phyloP scores from a whole-genome alignment of 2,797 vertebrate genomes.

The Leptodactylus fallax region DNA sequence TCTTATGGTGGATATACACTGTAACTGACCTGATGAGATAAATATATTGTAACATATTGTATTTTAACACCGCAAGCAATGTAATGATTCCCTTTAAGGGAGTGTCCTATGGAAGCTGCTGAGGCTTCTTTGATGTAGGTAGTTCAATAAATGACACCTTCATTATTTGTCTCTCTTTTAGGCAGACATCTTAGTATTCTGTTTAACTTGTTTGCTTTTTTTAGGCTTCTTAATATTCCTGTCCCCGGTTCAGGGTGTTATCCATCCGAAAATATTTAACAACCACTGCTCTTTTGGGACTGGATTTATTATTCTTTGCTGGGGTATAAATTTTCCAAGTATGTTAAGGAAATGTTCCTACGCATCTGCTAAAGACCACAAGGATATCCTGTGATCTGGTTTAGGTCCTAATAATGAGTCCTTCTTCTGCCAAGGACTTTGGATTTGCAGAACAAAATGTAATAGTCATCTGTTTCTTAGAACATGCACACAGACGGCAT shows the following conservation, averaged over 20 bases:
- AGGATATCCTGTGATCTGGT: constrained; percentile 33
- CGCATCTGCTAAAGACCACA: constrained; percentile 3
- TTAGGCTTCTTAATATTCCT: not conserved
- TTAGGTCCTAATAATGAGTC: not conserved
- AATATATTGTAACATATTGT: not conserved
- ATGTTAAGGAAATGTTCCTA: constrained; percentile 2
- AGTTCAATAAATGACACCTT: not conserved
- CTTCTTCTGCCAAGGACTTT: constrained; percentile 28
- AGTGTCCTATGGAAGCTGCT: no score
- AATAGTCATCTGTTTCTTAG: not conserved
- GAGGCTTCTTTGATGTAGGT: not conserved
- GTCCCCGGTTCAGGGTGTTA: not conserved
- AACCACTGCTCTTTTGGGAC: not conserved
- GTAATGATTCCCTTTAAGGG: no score
- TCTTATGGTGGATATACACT: not conserved
- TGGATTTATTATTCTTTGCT: constrained; percentile 3
- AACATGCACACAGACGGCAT: not conserved
- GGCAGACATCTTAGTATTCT: not conserved
- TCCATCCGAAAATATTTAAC: not conserved
- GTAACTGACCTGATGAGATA: not conserved
- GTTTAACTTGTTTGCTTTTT: not conserved
- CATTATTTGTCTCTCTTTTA: not conserved
- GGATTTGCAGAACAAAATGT: constrained; percentile 19
- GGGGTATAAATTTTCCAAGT: constrained; percentile 10
- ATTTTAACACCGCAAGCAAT: no score